Evolutionary conservation across 2,888 invertebrate genomes (phyloP).

Genomic region (Tenthredo mesomela): DNA sequence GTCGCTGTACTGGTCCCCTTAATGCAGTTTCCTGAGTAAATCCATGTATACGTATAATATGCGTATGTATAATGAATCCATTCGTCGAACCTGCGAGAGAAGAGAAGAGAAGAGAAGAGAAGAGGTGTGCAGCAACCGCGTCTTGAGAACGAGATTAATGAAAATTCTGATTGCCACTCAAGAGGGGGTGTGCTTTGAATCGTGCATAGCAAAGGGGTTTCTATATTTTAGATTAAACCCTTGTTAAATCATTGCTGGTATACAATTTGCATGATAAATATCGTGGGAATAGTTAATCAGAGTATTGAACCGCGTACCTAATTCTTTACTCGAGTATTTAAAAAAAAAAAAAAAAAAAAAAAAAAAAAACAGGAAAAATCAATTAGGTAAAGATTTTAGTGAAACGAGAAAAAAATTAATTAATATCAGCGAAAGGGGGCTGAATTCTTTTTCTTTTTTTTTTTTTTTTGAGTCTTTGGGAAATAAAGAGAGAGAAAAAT

Average conservation of each 20-base stretch:
- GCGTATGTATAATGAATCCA: neutral
- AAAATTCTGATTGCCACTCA: slow-evolving; percentile 47
- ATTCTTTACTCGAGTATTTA: neutral
- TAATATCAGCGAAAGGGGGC: neutral
- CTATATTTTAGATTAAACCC: slow-evolving; percentile 29
- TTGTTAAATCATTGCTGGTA: neutral
- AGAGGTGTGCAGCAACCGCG: neutral
- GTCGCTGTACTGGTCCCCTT: too few relatives aligned
- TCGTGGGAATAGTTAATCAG: neutral
- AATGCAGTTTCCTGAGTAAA: neutral
- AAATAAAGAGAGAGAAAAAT: too few relatives aligned
- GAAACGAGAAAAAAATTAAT: neutral
- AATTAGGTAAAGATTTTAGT: neutral
- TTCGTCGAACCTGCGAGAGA: neutral
- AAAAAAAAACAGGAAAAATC: neutral
- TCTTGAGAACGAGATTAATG: slow-evolving; percentile 22
- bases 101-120: neutral
- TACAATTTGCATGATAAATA: slow-evolving; percentile 21
- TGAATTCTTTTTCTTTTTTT: neutral
- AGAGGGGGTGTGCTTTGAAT: slow-evolving; percentile 6
- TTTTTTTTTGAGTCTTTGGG: neutral
- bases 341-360: neutral
- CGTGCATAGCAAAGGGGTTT: neutral
- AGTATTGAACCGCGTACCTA: neutral
- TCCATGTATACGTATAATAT: neutral